These are phyloP conservation scores for Turritopsis dohrnii DNA, from an alignment of 30 jellyfish, hydroid and myxozoan genomes.

Conservation along the genomic window DNA sequence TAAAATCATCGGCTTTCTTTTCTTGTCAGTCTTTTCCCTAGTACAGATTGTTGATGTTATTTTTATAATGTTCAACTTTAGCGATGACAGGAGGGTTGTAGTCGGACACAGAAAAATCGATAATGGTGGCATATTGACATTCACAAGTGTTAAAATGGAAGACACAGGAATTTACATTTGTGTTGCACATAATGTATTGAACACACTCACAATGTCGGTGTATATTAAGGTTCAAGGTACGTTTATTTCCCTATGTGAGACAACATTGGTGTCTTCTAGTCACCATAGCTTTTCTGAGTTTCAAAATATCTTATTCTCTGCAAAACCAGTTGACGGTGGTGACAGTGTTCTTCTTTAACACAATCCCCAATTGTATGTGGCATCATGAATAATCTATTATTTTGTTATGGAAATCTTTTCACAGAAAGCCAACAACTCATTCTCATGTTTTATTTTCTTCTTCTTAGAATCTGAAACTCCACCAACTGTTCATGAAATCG, in stretches of 20 bases:
- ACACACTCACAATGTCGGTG: slow-evolving; percentile 60
- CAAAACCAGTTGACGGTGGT: too few species aligned
- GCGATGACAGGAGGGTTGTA: slow-evolving; percentile 10
- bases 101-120: neutral
- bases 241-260: neutral
- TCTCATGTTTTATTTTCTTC: neutral
- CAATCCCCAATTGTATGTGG: too few species aligned
- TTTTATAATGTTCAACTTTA: neutral
- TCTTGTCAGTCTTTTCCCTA: too few species aligned
- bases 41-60: neutral
- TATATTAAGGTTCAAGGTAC: slow-evolving; percentile 58
- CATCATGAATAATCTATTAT: too few species aligned
- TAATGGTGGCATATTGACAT: slow-evolving; percentile 14
- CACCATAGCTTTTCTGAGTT: neutral
- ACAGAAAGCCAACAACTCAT: too few species aligned
- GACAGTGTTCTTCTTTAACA: too few species aligned
- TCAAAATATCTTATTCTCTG: neutral
- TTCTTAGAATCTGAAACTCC: slow-evolving; percentile 2
- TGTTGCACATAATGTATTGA: slow-evolving; percentile 59
- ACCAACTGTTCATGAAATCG: slow-evolving; percentile 34
- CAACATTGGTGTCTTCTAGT: too few species aligned
- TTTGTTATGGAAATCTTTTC: too few species aligned
- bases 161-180: slow-evolving; percentile 82
- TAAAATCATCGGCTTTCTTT: too few species aligned
- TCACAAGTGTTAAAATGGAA: neutral